Percentiles rank a stretch among this genome's conserved stretches.
These are phyloP conservation scores for Eulemur coronatus DNA, from an alignment of 2,797 vertebrate species.

Conservation along the genomic window DNA sequence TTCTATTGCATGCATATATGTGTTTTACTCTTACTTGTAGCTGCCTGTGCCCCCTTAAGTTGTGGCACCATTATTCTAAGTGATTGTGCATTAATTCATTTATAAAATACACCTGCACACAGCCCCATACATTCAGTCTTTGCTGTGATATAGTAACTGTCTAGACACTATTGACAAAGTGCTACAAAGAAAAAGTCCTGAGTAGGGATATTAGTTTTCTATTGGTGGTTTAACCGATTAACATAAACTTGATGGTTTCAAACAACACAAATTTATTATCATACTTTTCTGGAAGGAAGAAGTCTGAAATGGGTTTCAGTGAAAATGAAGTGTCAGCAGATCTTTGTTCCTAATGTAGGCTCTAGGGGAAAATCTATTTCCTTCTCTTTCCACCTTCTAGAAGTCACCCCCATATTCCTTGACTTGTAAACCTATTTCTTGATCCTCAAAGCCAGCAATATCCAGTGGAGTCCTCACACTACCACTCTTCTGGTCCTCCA, in stretches of 20 bases:
- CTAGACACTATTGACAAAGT: not conserved
- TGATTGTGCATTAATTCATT: not conserved
- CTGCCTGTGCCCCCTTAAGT: not conserved
- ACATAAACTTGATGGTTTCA: not conserved
- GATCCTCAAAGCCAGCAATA: not conserved
- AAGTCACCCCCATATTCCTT: not conserved
- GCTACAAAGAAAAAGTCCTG: not conserved
- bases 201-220: not conserved
- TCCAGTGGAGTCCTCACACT: not conserved
- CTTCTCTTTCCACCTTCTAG: not conserved
- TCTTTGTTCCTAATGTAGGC: not conserved
- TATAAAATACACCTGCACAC: not conserved
- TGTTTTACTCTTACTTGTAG: not conserved
- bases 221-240: not conserved
- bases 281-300: not conserved
- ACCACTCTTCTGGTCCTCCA: not conserved
- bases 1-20: not conserved
- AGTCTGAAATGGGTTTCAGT: not conserved
- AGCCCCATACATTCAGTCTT: not conserved
- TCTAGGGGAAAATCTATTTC: not conserved
- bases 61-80: not conserved
- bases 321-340: not conserved
- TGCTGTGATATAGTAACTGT: not conserved
- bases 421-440: not conserved
- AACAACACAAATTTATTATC: not conserved